A percentile compares a stretch with the other conserved stretches of the same genome.
These are phyloP conservation scores for Andrena haemorrhoa DNA, from an alignment of 2,888 invertebrate species.

Conservation along the genomic window DNA sequence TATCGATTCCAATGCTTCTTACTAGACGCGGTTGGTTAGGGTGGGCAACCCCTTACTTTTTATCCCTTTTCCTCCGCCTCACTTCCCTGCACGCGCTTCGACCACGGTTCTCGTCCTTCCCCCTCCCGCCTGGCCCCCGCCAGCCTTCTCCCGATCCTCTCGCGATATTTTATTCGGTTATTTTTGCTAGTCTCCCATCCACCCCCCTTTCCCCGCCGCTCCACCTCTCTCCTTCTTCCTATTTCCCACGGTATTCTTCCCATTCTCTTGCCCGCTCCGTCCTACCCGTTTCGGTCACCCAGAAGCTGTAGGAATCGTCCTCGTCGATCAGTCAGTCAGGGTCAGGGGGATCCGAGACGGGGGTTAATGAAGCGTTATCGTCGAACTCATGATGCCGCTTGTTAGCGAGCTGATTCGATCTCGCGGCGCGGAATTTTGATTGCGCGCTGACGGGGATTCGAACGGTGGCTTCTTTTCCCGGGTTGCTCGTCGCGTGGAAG, in stretches of 20 bases:
- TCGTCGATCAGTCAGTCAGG: slow-evolving; percentile 54
- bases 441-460: neutral
- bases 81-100: slow-evolving; percentile 70
- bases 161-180: slow-evolving; percentile 80
- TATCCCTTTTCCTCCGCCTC: slow-evolving; percentile 82
- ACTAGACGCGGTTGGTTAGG: slow-evolving; percentile 83
- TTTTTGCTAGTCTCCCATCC: slow-evolving; percentile 67
- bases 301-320: slow-evolving; percentile 41
- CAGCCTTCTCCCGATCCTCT: slow-evolving; percentile 72
- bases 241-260: slow-evolving; percentile 22
- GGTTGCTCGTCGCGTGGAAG: too few relatives aligned
- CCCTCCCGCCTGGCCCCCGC: slow-evolving; percentile 62
- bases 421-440: slow-evolving; percentile 30
- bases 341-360: slow-evolving; percentile 38
- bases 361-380: slow-evolving; percentile 50
- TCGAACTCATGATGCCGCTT: slow-evolving; percentile 26
- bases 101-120: slow-evolving; percentile 69
- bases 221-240: slow-evolving; percentile 23
- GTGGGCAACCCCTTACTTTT: slow-evolving; percentile 84
- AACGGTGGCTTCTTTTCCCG: slow-evolving; percentile 14
- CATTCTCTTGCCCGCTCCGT: slow-evolving; percentile 12
- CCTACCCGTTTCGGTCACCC: slow-evolving; percentile 30
- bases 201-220: slow-evolving; percentile 36
- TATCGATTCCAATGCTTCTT: slow-evolving; percentile 85
- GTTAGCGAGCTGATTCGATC: slow-evolving; percentile 31